Base-by-base conservation (phyloP, 53 echinoderm and acorn worm genomes). In the Zoroaster sp. region DNA sequence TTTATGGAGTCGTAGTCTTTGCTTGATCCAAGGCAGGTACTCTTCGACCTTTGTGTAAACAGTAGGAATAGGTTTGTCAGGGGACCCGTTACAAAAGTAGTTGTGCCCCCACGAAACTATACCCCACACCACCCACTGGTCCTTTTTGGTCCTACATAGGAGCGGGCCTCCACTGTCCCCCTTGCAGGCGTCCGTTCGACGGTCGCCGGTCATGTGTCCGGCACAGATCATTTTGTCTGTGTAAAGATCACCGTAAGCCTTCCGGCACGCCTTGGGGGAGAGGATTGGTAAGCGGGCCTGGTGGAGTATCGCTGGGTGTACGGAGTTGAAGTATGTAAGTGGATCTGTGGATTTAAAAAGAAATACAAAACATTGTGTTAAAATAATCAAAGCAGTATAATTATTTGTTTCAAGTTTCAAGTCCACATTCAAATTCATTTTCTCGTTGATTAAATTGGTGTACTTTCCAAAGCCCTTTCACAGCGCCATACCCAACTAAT, bases 111-210 rank as follows among this genome's bases (percentile, higher is more conserved):
- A 95, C 40, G 98, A 98, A 21, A 95, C 95, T 66, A 98, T 88
- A 1, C 99, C 97, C 95, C 94, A 96, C 0, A 95, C 88, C 53
- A 94, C 94, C 69, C 90, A 99, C 6, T 63, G 77, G 25, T 89
- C 90, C 66, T 78, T 39, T 2, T 65, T 46, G 54, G 72, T 73
- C 66, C 54, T 28, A 49, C 99, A 99, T 11, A 96, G 93, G 43
- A 99, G 80, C 28, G 99, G 99, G 14, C 99, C 99, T 11, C 99
- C 99, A 49, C 95, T 95, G 90, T 99, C 99, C 1, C 93, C 94
- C 42, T 99, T 94, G 63, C 99, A 99, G n/a, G 99, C 94, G 73
- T 99, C 99, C 0, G 94, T 76, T 23, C 93, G 88, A 30, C 49
- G 38, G 1, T 51, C 76, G 6, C 88, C 90, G 2, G 39, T 42